These are phyloP conservation scores for Hypotaenidia okinawae DNA, from an alignment of 2,797 vertebrate genomes.

Conservation along the genomic window DNA sequence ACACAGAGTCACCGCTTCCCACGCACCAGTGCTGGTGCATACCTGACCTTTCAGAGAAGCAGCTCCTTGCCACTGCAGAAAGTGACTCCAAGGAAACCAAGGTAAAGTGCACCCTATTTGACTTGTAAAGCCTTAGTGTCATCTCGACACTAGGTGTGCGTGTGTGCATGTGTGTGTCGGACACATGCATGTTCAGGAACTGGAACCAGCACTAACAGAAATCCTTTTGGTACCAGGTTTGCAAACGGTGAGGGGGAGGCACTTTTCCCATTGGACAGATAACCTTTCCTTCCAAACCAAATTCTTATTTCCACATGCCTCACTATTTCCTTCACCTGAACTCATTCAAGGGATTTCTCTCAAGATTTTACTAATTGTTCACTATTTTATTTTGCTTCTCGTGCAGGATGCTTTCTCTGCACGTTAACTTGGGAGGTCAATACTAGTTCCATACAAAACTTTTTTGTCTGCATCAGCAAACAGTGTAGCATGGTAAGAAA, in stretches of 20 bases:
- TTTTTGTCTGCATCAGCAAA: background rate
- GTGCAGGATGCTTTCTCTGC: background rate
- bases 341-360: background rate
- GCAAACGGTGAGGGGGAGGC: background rate
- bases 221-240: background rate
- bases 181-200: background rate
- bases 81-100: background rate
- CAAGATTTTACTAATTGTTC: background rate
- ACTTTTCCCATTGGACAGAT: background rate
- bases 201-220: background rate
- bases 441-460: background rate
- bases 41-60: background rate
- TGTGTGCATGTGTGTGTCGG: background rate
- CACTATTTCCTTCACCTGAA: background rate
- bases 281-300: background rate
- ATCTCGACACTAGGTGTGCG: background rate
- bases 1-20: background rate
- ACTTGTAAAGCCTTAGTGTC: background rate
- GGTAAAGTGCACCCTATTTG: background rate
- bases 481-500: background rate
- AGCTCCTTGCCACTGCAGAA: background rate
- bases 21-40: background rate
- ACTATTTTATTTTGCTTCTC: background rate
- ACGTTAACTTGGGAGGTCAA: background rate
- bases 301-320: background rate